phyloP scores from a whole-genome alignment of 2,113 vertebrate species.

The Saccopteryx bilineata region DNA sequence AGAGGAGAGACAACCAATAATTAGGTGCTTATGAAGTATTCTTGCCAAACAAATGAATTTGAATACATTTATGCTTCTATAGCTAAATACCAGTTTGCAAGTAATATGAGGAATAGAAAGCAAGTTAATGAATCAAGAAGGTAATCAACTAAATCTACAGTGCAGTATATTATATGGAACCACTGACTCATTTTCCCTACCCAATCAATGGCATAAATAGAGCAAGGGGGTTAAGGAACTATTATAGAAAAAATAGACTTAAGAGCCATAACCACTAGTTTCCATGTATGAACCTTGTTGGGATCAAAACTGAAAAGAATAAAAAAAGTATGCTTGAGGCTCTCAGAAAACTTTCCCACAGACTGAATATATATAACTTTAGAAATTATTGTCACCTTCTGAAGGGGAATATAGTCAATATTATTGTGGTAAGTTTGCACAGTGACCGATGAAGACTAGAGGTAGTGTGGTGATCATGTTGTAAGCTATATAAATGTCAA shows the following conservation, averaged over 20 bases:
- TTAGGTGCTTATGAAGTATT: not conserved
- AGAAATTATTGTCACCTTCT: not conserved
- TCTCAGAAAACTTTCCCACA: not conserved
- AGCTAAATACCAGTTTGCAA: not conserved
- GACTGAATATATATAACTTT: not conserved
- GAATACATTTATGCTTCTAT: not conserved
- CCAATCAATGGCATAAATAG: not conserved
- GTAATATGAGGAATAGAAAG: not conserved
- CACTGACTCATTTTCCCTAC: not conserved
- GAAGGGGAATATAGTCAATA: not conserved
- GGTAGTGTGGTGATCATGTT: not conserved
- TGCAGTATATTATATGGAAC: not conserved
- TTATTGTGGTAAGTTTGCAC: not conserved
- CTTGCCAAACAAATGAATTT: not conserved
- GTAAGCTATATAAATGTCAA: not conserved
- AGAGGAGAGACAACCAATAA: not conserved
- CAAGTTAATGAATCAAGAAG: not conserved
- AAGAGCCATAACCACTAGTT: not conserved
- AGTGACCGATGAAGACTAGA: not conserved
- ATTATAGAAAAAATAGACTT: not conserved
- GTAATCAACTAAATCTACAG: conserved; percentile 18
- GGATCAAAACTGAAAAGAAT: not conserved
- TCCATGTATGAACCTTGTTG: not conserved
- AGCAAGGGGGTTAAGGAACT: not conserved
- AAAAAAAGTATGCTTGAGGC: not conserved